Percentiles rank a stretch among this genome's conserved stretches.
Conservation (phyloP, 2,797 vertebrate species). For the Microhierax caerulescens region DNA sequence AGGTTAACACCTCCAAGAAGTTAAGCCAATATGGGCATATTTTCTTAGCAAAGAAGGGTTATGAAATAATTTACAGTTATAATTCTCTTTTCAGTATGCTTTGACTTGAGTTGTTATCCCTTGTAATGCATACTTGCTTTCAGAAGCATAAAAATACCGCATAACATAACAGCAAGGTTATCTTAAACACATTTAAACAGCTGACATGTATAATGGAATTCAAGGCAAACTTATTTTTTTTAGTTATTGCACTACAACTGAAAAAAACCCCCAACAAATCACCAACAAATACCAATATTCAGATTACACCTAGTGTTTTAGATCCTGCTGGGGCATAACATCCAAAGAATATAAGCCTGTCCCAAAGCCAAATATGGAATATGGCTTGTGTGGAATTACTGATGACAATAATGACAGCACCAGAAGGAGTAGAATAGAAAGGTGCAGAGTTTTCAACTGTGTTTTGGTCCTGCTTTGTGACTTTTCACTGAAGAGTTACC, state of each 20-base stretch:
- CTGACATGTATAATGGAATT: neutral
- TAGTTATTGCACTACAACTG: neutral
- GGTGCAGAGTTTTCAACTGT: neutral
- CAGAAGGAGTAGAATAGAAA: neutral
- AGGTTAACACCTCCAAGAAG: neutral
- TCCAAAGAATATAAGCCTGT: neutral
- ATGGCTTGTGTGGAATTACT: neutral
- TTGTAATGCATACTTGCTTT: neutral
- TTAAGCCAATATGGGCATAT: neutral
- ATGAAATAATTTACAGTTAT: neutral
- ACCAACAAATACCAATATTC: neutral
- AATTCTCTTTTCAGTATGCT: neutral
- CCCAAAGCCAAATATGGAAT: neutral
- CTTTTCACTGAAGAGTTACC: neutral
- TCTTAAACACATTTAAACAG: neutral
- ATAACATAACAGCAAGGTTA: neutral
- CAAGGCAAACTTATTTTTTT: neutral
- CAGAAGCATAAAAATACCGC: neutral
- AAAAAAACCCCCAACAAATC: accelerated
- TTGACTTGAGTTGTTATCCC: neutral
- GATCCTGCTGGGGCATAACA: neutral
- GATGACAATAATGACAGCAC: neutral
- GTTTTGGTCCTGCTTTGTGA: neutral
- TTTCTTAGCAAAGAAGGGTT: neutral
- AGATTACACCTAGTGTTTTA: neutral